Percentiles rank a stretch among this genome's conserved stretches.
Evolutionary conservation across 2,888 invertebrate species (phyloP).

Genomic region (Tipula unca): DNA sequence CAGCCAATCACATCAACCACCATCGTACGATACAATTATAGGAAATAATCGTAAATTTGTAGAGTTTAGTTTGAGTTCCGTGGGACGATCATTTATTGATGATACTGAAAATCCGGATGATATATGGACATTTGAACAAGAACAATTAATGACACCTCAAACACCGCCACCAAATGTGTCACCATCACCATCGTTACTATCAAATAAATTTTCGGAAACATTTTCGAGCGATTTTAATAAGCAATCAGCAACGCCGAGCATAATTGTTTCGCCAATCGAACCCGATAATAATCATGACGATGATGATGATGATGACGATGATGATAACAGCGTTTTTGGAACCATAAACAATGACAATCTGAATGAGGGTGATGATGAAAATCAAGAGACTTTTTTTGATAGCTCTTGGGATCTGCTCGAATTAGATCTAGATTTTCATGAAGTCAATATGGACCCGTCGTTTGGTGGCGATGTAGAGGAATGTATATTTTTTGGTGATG

Average conservation of each 20-base stretch:
- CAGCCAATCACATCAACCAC: neutral
- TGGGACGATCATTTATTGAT: slow-evolving; percentile 41
- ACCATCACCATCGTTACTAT: slow-evolving; percentile 32
- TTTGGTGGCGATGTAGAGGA: slow-evolving; percentile 55
- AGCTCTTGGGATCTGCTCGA: slow-evolving; percentile 56
- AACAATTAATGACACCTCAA: slow-evolving; percentile 49
- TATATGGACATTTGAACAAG: slow-evolving; percentile 33
- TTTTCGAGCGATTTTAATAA: slow-evolving; percentile 55
- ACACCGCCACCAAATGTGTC: slow-evolving; percentile 60
- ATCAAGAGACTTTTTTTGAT: neutral
- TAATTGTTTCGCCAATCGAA: slow-evolving; percentile 47
- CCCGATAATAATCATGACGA: slow-evolving; percentile 36
- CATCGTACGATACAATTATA: neutral
- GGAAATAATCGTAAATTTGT: slow-evolving; percentile 26
- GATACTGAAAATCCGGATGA: slow-evolving; percentile 40
- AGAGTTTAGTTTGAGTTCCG: slow-evolving; percentile 41
- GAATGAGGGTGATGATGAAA: slow-evolving; percentile 29
- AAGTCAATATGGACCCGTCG: slow-evolving; percentile 53
- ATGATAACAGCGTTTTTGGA: neutral
- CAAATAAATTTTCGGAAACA: slow-evolving; percentile 46
- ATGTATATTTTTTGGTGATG: slow-evolving; percentile 51
- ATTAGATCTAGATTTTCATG: slow-evolving; percentile 52
- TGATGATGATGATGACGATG: slow-evolving; percentile 30
- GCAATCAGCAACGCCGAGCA: slow-evolving; percentile 48
- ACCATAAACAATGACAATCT: slow-evolving; percentile 35